Conservation (phyloP, 2,797 vertebrate genomes). For the Anguilla obscura region DNA sequence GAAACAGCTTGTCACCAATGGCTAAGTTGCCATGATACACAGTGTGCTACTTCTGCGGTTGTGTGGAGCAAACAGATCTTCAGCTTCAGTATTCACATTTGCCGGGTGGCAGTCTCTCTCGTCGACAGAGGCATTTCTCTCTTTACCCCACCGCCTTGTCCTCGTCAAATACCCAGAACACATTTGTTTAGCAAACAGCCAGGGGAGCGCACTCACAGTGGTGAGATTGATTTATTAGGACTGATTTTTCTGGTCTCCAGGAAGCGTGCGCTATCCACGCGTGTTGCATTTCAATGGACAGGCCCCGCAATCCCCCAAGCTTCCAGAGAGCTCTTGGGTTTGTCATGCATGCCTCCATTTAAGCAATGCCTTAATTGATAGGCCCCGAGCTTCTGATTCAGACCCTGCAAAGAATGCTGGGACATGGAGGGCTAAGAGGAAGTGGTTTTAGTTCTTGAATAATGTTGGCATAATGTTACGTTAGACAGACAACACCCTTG, state of each 20-base stretch:
- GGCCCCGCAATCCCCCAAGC: not conserved
- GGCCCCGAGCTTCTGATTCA: not conserved
- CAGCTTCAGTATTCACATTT: slow-evolving; percentile 2
- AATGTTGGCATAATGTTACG: not conserved
- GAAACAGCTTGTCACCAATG: not conserved
- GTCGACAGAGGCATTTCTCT: not conserved
- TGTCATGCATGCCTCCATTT: not conserved
- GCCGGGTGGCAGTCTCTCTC: not conserved
- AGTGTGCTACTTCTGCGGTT: not conserved
- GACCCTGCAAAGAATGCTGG: not conserved
- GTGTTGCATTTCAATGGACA: not conserved
- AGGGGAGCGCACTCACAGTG: not conserved
- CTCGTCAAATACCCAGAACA: not conserved
- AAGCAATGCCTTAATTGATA: not conserved
- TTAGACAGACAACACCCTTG: not conserved
- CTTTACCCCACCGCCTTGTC: not conserved
- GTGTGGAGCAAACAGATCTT: not conserved
- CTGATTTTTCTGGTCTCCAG: not conserved
- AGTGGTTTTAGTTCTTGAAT: not conserved
- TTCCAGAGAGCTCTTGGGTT: slow-evolving; percentile 1
- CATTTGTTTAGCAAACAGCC: slow-evolving; percentile 15
- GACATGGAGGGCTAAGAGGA: not conserved
- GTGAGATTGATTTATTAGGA: slow-evolving; percentile 9
- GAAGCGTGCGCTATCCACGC: not conserved
- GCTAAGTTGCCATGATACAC: not conserved